Base-by-base conservation (phyloP, 2,888 invertebrate genomes). In the Gymnocheta viridis region DNA sequence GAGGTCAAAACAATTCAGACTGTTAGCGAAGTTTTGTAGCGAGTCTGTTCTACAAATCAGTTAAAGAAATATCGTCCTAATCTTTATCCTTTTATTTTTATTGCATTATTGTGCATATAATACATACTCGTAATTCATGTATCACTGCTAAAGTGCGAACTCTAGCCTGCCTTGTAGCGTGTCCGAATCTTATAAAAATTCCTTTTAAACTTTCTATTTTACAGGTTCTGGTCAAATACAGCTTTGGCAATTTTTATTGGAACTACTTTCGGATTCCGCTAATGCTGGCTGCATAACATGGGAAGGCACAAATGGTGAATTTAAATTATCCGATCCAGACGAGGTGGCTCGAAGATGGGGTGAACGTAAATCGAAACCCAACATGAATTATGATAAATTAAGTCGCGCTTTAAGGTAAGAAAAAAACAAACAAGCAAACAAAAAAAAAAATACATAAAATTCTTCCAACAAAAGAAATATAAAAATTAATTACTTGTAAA, bases 321-420 rank as follows among this genome's bases (percentile, higher is more conserved):
- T 99, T 94, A 99, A 99, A 93, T 94, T 99, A 89, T 98, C 98
- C 24, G 99, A 99, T 93, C 99, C 99, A 0, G 99, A 99, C 91
- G 99, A 99, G 91, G 98, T 98, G 84, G 99, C 99, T 17, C 94
- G 98, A 87, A 94, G 99, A 89, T 99, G 99, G 99, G 99, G 99
- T 78, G 99, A 99, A 92, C 94, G 99, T 86, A 99, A 99, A 93
- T 98, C 98, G 87, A 99, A 99, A 93, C 99, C 99, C 56, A 99
- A 99, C 93, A 99, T 99, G 99, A 99, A 99, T 93, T 99, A 99
- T 93, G 99, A 99, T 93, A 99, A 99, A 93, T 95, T 99, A 89
- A 98, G 98, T 92, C 95, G 99, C 88, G 99, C 99, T 69, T 94
- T 99, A 91, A 96, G 98, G 95, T 99, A 94, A 93, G 93, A 85